Evolutionary conservation across 2,888 invertebrate species (phyloP), one percentile per base, ranked within the genome.

Genomic region (Apamea sordens): DNA sequence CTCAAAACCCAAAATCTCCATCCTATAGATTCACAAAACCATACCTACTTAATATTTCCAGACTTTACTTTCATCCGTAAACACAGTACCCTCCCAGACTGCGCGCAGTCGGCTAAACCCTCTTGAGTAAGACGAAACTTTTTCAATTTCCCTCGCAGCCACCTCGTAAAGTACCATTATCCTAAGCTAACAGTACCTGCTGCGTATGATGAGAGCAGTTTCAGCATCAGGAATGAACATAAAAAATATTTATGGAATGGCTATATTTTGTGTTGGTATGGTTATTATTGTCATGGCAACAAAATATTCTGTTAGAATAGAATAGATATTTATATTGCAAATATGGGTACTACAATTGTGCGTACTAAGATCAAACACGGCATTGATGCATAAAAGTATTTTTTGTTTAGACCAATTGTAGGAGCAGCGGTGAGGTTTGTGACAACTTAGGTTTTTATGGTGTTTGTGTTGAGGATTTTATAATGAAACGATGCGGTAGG

Each of bases 101-200:
- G 10, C 0, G 7, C 64, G 47, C 73, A 81, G 79, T 80, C 67
- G 80, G 83, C 63, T 70, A 70, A 67, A 72, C 77, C 79, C 71
- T 82, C 82, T 82, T 76, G 74, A 83, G 64, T 47, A 65, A 83
- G 75, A 78, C 24, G 56, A 80, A 88, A 88, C 89, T 88, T 88
- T 88, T 88, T 80, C 85, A 88, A 88, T 88, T 87, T 89, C 53
- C 76, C 80, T 68, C 74, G 50, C 64, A 71, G 44, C 67, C 73
- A 71, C 74, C 72, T 59, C 70, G 70, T 85, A 50, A 74, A 88
- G 89, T 79, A 77, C 83, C 82, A 86, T 88, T 86, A 85, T 76
- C 83, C 83, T 89, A 77, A 79, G 80, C 83, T 63, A 81, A 86
- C 72, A 82, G 65, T 76, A 76, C 78, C 69, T 81, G 15, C 47